Conservation (phyloP, 2,113 vertebrate genomes). For the Chaetorhynchus papuensis region DNA sequence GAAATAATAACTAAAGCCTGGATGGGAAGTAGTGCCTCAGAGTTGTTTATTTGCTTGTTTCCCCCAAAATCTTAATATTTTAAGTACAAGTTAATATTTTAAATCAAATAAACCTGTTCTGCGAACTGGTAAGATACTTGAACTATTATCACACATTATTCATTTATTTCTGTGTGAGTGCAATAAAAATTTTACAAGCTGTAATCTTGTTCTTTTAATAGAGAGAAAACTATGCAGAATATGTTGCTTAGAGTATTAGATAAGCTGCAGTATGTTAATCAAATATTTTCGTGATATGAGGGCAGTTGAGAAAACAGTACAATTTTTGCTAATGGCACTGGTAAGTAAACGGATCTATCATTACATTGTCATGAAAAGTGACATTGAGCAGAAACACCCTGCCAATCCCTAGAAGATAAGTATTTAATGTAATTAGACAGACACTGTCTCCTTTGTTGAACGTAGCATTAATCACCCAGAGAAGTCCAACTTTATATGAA, state of each 20-base stretch:
- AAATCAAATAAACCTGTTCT: conserved; percentile 39
- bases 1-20: conserved; percentile 70
- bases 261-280: conserved; percentile 76
- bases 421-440: conserved; percentile 72
- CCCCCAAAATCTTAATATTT: conserved; percentile 23
- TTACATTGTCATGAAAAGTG: conserved; percentile 75
- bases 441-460: conserved; percentile 72
- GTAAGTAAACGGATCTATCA: conserved; percentile 76
- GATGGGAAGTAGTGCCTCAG: conserved; percentile 49
- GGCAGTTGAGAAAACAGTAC: conserved; percentile 77
- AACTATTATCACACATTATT: conserved; percentile 38
- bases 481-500: conserved; percentile 65
- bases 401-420: conserved; percentile 75
- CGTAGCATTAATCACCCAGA: conserved; percentile 68
- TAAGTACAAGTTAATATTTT: conserved; percentile 37
- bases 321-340: conserved; percentile 74
- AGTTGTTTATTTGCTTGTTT: conserved; percentile 58
- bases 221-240: conserved; percentile 70
- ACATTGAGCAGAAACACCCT: conserved; percentile 75
- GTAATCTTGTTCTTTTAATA: conserved; percentile 66
- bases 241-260: conserved; percentile 74
- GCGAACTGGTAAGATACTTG: conserved; percentile 7
- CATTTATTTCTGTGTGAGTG: conserved; percentile 48
- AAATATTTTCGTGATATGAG: conserved; percentile 77
- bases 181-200: conserved; percentile 58